These are phyloP conservation scores for Formicarius rufipectus DNA, from an alignment of 2,113 vertebrate species.

Conservation along the genomic window DNA sequence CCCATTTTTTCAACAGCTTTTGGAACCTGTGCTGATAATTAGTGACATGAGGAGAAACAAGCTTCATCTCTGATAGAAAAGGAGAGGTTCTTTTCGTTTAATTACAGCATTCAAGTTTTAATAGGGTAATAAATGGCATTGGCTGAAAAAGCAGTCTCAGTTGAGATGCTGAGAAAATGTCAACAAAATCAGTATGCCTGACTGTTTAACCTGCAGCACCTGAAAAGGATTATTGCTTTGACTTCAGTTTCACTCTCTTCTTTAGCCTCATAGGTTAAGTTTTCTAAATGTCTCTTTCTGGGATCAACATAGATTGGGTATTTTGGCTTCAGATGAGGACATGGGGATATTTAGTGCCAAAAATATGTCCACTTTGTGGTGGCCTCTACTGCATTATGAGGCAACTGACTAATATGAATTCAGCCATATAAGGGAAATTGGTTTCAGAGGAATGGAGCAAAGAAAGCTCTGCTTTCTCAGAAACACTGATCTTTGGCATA, in stretches of 20 bases:
- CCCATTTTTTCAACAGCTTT: background rate
- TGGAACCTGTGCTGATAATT: background rate
- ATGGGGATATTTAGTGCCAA: background rate
- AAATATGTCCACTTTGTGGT: background rate
- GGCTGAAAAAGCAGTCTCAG: background rate
- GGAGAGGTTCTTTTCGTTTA: background rate
- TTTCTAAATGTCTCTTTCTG: background rate
- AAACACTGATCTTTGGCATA: background rate
- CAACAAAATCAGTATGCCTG: background rate
- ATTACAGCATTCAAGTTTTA: background rate
- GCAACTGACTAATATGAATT: background rate
- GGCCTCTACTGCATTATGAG: background rate
- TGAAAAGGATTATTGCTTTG: background rate
- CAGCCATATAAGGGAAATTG: accelerated
- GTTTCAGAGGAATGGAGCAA: background rate
- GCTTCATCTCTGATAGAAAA: background rate
- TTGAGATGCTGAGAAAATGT: background rate
- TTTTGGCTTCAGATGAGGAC: background rate
- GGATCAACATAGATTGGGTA: background rate
- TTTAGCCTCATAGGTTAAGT: background rate
- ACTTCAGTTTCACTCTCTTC: background rate
- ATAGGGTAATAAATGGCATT: background rate
- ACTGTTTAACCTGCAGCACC: background rate
- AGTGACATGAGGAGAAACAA: background rate
- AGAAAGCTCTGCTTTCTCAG: background rate